These are phyloP conservation scores for Remorina albescens DNA, from an alignment of 2,797 vertebrate genomes.

Conservation along the genomic window DNA sequence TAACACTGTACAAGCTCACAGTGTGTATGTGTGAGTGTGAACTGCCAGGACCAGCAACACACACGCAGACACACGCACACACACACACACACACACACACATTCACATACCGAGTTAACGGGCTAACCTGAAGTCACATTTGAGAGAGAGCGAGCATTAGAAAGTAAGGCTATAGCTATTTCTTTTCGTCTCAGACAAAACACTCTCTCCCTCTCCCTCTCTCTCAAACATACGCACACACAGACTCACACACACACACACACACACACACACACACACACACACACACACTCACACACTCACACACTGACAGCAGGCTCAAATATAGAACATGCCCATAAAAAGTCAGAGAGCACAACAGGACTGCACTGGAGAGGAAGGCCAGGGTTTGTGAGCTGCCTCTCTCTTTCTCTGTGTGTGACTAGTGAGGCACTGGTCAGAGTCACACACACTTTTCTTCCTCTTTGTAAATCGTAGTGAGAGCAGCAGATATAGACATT, in stretches of 20 bases:
- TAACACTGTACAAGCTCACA: conserved; percentile 29
- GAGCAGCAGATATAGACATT: conserved; percentile 39
- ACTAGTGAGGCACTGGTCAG: conserved; percentile 21
- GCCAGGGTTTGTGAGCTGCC: conserved; percentile 66
- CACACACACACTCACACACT: conserved; percentile 75
- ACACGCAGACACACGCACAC: conserved; percentile 42
- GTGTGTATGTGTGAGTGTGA: conserved; percentile 22
- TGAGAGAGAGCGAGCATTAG: conserved; percentile 32
- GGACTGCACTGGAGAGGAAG: conserved; percentile 69
- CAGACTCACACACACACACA: conserved; percentile 77
- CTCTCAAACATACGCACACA: conserved; percentile 29
- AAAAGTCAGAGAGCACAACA: conserved; percentile 94
- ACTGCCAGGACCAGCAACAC: conserved; percentile 19
- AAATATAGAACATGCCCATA: conserved; percentile 99
- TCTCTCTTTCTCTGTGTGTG: conserved; percentile 41
- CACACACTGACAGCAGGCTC: conserved; percentile 85
- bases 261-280: conserved; percentile 74
- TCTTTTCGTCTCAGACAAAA: conserved; percentile 35
- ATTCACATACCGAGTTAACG: conserved; percentile 52
- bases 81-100: conserved; percentile 51
- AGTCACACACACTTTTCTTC: conserved; percentile 50
- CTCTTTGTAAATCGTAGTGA: conserved; percentile 21
- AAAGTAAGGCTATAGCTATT: conserved; percentile 25
- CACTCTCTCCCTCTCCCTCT: conserved; percentile 30
- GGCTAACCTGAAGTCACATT: conserved; percentile 60